Conservation (phyloP, 2,797 vertebrate genomes). For the Pelochelys cantorii region DNA sequence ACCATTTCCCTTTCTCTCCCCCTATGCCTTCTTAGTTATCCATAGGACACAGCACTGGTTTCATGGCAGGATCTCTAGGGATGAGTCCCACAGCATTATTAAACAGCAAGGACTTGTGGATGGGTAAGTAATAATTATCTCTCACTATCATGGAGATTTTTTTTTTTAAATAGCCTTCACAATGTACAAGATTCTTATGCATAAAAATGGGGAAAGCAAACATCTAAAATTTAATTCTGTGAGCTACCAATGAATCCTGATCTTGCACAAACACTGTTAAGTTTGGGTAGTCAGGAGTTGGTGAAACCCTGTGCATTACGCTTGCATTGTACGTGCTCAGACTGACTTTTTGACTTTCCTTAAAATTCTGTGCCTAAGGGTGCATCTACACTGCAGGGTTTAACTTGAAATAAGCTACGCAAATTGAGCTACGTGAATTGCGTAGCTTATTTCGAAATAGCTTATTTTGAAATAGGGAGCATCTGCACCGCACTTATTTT, state of each 20-base stretch:
- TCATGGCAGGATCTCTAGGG: constrained; percentile 95
- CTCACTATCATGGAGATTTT: neutral
- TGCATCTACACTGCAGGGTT: too few species aligned
- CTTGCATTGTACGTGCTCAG: neutral
- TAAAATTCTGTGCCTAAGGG: neutral
- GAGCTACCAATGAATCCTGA: neutral
- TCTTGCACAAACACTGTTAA: neutral
- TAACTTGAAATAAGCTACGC: too few species aligned
- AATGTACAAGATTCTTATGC: neutral
- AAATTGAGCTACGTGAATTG: too few species aligned
- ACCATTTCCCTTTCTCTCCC: neutral
- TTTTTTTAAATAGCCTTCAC: neutral
- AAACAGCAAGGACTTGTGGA: constrained; percentile 98
- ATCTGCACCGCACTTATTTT: too few species aligned
- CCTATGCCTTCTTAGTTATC: constrained; percentile 85
- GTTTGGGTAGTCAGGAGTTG: neutral
- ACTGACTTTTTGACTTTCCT: neutral
- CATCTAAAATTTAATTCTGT: neutral
- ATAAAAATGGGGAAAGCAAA: neutral
- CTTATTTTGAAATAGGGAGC: too few species aligned
- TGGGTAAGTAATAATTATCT: constrained; percentile 82
- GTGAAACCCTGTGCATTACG: neutral
- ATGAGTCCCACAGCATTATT: constrained; percentile 96
- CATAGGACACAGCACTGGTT: constrained; percentile 98
- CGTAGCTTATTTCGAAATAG: too few species aligned